Conservation (phyloP, 2,797 vertebrate genomes). For the Epinephelus coioides region DNA sequence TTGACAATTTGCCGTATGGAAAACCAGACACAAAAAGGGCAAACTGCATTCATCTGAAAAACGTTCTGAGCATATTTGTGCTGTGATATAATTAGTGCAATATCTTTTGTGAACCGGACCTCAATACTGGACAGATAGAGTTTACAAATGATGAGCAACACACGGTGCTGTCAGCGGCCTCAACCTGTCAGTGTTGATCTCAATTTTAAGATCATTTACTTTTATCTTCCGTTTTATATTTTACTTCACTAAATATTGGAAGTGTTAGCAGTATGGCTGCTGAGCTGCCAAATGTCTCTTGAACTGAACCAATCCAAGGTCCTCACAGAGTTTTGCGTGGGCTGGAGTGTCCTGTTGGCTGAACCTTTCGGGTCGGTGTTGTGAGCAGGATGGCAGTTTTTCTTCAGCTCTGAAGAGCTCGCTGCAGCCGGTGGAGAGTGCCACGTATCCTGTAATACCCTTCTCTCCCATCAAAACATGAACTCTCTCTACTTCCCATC, state of each 20-base stretch:
- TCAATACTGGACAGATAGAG: too few species aligned
- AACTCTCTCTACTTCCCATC: conserved; percentile 52
- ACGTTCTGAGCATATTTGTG: too few species aligned
- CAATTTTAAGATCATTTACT: neutral
- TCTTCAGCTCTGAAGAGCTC: conserved; percentile 42
- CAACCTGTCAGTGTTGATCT: neutral
- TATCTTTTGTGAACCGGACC: too few species aligned
- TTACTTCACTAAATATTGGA: neutral
- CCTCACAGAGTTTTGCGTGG: conserved; percentile 26
- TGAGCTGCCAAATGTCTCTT: conserved; percentile 24
- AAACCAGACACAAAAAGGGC: too few species aligned
- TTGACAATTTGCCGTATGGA: too few species aligned
- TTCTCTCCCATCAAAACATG: conserved; percentile 44
- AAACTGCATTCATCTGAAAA: too few species aligned
- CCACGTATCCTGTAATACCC: conserved; percentile 46
- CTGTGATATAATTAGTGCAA: too few species aligned
- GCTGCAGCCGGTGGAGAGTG: conserved; percentile 21
- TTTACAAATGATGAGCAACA: too few species aligned
- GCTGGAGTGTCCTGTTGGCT: conserved; percentile 12
- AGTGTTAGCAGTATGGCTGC: neutral
- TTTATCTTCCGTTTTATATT: neutral
- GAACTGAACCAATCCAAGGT: conserved; percentile 23
- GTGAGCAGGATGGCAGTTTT: conserved; percentile 32
- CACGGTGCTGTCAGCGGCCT: too few species aligned
- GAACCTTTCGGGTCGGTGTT: conserved; percentile 29